Conservation (phyloP, 2,888 invertebrate species). For the Drosophila tripunctata region DNA sequence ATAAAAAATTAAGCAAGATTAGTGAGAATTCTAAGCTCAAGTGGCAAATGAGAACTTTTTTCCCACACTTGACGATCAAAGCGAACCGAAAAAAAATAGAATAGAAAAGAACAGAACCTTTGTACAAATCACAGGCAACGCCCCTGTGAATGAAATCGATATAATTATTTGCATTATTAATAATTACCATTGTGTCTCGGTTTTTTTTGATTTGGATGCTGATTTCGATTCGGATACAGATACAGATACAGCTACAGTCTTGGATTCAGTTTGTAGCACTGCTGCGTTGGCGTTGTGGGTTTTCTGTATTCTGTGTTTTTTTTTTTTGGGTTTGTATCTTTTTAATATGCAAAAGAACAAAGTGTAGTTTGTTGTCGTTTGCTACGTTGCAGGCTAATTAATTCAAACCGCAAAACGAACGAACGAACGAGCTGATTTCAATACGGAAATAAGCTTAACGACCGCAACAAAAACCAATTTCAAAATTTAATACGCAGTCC, state of each 20-base stretch:
- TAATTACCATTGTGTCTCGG: constrained; percentile 78
- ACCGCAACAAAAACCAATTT: constrained; percentile 77
- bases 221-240: constrained; percentile 20
- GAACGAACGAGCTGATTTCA: constrained; percentile 43
- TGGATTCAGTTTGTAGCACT: constrained; percentile 32
- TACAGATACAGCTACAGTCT: constrained; percentile 1
- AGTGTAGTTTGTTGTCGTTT: constrained; percentile 46
- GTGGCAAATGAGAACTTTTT: constrained; percentile 70
- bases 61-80: constrained; percentile 68
- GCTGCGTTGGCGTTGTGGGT: constrained; percentile 74
- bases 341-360: constrained; percentile 65
- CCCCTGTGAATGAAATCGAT: constrained; percentile 78
- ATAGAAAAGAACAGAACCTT: constrained; percentile 35
- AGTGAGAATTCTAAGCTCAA: constrained; percentile 60
- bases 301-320: background rate
- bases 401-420: constrained; percentile 79
- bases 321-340: constrained; percentile 31
- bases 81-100: constrained; percentile 64
- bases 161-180: constrained; percentile 78
- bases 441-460: constrained; percentile 79
- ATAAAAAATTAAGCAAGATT: constrained; percentile 29
- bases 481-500: constrained; percentile 70
- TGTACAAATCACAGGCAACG: constrained; percentile 67
- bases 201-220: constrained; percentile 26
- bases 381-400: constrained; percentile 71